These are phyloP conservation scores for Melinaea menophilus DNA, from an alignment of 2,888 invertebrate species.

Conservation along the genomic window DNA sequence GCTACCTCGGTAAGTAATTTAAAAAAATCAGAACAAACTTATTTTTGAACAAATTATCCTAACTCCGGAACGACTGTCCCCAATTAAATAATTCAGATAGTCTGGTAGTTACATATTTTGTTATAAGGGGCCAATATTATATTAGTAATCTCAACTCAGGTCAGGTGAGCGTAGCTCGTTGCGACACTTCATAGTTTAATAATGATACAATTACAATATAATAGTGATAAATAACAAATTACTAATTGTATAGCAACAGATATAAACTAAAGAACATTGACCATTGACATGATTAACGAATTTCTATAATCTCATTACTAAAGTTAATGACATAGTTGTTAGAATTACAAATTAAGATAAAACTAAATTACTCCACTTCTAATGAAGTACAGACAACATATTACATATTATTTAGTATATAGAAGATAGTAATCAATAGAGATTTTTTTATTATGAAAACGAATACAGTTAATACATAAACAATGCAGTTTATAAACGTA, in stretches of 20 bases:
- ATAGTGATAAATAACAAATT: no score
- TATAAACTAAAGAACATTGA: no score
- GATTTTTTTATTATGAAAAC: neutral
- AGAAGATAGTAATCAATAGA: neutral
- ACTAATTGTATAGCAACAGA: no score
- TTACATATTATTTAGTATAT: neutral
- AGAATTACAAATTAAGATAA: no score
- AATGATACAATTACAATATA: neutral
- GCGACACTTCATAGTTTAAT: constrained; percentile 38
- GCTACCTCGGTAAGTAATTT: constrained; percentile 60
- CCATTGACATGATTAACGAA: no score
- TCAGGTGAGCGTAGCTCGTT: constrained; percentile 42
- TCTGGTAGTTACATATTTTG: neutral
- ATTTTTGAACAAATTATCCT: no score
- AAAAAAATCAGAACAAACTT: no score
- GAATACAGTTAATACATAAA: constrained; percentile 20
- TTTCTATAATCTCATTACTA: no score
- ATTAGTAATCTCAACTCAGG: constrained; percentile 50
- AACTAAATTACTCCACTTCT: no score
- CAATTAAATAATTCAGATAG: no score
- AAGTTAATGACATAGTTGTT: no score
- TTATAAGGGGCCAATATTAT: neutral
- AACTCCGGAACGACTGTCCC: no score
- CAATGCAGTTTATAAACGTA: constrained; percentile 23
- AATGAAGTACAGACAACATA: neutral